These are phyloP conservation scores for Elanoides forficatus DNA, from an alignment of 2,113 vertebrate species.

Conservation along the genomic window DNA sequence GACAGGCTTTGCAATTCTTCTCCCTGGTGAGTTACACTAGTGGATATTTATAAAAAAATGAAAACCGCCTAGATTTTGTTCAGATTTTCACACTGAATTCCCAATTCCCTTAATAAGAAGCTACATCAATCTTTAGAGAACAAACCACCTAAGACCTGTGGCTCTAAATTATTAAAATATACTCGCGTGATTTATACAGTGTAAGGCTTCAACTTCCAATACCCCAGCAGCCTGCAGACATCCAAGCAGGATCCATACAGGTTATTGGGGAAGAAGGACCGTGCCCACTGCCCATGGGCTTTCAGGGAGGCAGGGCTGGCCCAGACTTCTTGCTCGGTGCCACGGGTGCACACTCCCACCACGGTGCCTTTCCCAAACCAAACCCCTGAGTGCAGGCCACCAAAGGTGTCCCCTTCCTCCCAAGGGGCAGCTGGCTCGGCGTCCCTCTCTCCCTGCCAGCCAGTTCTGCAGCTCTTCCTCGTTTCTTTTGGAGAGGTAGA, in stretches of 20 bases:
- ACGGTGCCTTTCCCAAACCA: not conserved
- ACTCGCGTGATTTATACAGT: not conserved
- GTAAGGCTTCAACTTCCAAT: not conserved
- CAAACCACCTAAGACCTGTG: conserved; percentile 25
- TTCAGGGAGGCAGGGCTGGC: not conserved
- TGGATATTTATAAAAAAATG: conserved; percentile 8
- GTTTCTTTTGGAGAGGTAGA: not conserved
- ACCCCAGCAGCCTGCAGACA: not conserved
- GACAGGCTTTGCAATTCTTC: conserved; percentile 39
- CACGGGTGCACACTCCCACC: accelerated
- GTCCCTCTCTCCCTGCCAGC: not conserved
- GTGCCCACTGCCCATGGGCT: accelerated
- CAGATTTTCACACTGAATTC: conserved; percentile 23
- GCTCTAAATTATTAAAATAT: conserved; percentile 52
- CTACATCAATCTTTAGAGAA: conserved; percentile 57
- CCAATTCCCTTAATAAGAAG: conserved; percentile 58
- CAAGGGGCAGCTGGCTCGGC: not conserved
- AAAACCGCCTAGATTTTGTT: not conserved
- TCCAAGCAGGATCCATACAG: not conserved
- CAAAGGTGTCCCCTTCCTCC: not conserved
- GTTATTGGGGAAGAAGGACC: accelerated
- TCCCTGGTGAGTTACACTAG: not conserved
- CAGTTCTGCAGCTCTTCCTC: not conserved
- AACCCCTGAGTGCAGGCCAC: accelerated
- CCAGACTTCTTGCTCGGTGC: not conserved